These are phyloP conservation scores for Haliclystus octoradiatus DNA, from an alignment of 30 jellyfish, hydroid and myxozoan genomes.

Conservation along the genomic window DNA sequence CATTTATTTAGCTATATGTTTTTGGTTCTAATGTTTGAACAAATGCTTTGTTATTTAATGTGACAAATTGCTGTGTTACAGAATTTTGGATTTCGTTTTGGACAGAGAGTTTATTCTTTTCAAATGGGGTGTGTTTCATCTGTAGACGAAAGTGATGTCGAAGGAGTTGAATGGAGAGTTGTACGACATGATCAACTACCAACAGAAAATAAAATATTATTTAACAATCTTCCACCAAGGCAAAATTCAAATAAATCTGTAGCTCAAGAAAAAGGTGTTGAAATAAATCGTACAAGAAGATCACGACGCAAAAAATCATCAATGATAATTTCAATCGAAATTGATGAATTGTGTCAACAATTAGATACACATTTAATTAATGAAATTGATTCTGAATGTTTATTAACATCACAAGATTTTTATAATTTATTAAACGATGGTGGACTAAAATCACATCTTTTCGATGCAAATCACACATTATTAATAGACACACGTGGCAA, in stretches of 20 bases:
- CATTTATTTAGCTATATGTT: no score
- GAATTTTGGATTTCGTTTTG: no score
- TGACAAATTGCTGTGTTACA: no score
- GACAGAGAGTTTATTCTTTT: no score
- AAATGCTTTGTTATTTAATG: no score
- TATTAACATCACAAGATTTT: conserved; percentile 46
- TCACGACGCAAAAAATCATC: background rate
- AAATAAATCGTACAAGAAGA: background rate
- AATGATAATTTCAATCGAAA: background rate
- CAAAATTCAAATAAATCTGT: background rate
- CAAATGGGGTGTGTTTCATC: background rate
- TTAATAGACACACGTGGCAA: conserved; percentile 43
- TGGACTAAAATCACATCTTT: conserved; percentile 36
- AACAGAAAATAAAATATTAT: no score
- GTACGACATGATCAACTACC: background rate
- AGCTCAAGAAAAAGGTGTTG: background rate
- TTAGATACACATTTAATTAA: background rate
- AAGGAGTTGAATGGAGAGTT: background rate
- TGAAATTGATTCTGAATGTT: conserved; percentile 23
- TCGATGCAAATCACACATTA: conserved; percentile 50
- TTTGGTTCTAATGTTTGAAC: no score
- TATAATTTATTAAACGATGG: conserved; percentile 70
- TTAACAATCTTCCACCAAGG: no score
- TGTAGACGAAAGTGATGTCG: background rate
- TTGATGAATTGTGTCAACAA: background rate